Evolutionary conservation across 2,113 vertebrate species (phyloP).

Genomic region (Platysternon megacephalum): DNA sequence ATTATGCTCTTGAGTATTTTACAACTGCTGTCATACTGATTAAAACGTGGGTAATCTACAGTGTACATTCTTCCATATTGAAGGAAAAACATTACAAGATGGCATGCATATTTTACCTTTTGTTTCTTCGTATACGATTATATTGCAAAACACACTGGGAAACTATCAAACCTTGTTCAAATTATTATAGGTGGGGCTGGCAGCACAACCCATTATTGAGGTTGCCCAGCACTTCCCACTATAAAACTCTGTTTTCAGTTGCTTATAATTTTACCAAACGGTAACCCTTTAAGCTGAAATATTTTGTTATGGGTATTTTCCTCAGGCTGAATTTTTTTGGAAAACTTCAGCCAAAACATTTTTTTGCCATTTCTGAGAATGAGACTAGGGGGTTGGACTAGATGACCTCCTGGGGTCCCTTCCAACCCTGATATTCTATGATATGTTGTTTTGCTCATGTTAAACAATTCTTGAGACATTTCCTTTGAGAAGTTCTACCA

Average conservation of each 20-base stretch:
- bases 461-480: neutral
- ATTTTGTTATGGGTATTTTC: neutral
- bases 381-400: neutral
- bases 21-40: conserved; percentile 2
- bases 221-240: neutral
- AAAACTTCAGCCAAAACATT: neutral
- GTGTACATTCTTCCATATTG: neutral
- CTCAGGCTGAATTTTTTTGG: neutral
- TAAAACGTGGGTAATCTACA: neutral
- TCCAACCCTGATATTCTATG: neutral
- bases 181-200: neutral
- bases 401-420: too few species aligned
- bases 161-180: neutral
- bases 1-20: neutral
- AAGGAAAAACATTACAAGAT: neutral
- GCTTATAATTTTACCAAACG: neutral
- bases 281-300: neutral
- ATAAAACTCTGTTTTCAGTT: neutral
- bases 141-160: neutral
- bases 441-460: neutral
- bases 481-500: neutral
- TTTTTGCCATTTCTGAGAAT: neutral
- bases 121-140: neutral
- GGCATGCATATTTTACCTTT: neutral
- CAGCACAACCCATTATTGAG: neutral